These are phyloP conservation scores for Lagopus leucura DNA, from an alignment of 2,113 vertebrate genomes.

Conservation along the genomic window DNA sequence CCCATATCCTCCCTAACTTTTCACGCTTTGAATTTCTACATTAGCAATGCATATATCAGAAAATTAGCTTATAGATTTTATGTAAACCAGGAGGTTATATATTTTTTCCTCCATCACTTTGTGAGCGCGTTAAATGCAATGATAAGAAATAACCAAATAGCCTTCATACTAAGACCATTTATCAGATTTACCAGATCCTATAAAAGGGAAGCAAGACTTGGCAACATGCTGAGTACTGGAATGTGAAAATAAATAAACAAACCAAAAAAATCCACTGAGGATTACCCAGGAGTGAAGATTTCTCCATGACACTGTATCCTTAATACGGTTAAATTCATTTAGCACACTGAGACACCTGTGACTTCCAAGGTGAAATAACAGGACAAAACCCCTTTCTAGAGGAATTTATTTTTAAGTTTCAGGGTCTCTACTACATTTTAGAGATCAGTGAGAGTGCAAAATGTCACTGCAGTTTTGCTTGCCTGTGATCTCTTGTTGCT, in stretches of 20 bases:
- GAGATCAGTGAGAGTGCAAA: not conserved
- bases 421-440: not conserved
- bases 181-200: not conserved
- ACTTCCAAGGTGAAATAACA: not conserved
- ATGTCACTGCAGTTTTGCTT: not conserved
- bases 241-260: not conserved
- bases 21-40: accelerated
- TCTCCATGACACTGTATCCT: not conserved
- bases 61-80: not conserved
- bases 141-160: not conserved
- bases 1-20: accelerated
- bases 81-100: not conserved
- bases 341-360: not conserved
- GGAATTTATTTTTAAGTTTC: constrained; percentile 13
- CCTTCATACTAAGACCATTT: not conserved
- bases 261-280: not conserved
- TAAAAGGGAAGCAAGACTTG: not conserved
- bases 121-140: not conserved
- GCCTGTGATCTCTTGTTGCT: not conserved
- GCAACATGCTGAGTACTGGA: not conserved
- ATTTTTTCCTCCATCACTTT: not conserved
- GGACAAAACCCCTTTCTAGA: not conserved
- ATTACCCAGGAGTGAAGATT: not conserved
- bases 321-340: constrained; percentile 14
- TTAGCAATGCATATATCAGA: not conserved